Percentiles rank a stretch among this genome's conserved stretches.
phyloP scores from a whole-genome alignment of 2,797 vertebrate genomes.

The Anisognathus igniventris region DNA sequence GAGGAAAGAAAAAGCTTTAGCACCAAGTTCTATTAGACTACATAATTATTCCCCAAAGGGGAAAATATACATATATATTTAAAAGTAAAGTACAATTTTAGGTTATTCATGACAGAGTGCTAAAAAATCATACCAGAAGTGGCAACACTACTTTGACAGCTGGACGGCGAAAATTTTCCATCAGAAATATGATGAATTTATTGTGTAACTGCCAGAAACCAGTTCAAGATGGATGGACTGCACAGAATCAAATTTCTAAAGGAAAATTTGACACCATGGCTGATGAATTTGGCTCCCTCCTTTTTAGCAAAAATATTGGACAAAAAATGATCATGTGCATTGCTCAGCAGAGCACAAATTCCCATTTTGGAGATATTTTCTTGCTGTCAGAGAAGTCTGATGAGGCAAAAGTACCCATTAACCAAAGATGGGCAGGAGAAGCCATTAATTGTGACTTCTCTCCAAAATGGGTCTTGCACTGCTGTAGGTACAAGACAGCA shows the following conservation, averaged over 20 bases:
- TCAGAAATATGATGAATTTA: background rate
- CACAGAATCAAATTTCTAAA: background rate
- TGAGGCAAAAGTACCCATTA: background rate
- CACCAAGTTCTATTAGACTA: conserved; percentile 24
- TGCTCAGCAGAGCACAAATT: background rate
- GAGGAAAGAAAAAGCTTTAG: conserved; percentile 1
- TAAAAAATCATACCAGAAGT: background rate
- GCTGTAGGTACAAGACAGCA: background rate
- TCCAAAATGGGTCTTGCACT: background rate
- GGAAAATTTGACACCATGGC: background rate
- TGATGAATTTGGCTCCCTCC: background rate
- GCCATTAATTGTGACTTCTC: background rate
- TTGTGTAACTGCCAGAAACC: background rate
- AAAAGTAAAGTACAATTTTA: conserved; percentile 15
- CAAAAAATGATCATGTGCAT: background rate
- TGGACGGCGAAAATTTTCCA: background rate
- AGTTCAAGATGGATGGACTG: background rate
- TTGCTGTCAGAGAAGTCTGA: background rate
- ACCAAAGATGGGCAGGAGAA: background rate
- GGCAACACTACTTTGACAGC: background rate
- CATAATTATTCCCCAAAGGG: conserved; percentile 15
- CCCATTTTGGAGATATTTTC: background rate
- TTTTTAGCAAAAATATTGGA: background rate
- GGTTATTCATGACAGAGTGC: conserved; percentile 13
- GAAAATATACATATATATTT: background rate